Conservation (phyloP, 2,113 vertebrate genomes). For the Megaceryle maxima region DNA sequence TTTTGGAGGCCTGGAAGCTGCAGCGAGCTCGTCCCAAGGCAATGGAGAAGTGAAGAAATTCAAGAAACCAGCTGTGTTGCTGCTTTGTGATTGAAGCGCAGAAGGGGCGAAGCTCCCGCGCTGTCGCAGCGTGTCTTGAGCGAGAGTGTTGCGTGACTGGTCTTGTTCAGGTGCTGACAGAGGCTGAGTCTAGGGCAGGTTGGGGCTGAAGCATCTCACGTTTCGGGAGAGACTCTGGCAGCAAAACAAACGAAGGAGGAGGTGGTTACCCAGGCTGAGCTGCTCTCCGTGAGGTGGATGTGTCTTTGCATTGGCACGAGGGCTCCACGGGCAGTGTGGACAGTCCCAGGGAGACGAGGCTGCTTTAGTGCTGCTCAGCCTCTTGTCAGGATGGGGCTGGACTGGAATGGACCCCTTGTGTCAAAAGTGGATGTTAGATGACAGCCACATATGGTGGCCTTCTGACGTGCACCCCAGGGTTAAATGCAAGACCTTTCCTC, state of each 20-base stretch:
- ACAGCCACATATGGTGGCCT: background rate
- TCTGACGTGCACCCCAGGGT: background rate
- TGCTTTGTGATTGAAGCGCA: fast-evolving
- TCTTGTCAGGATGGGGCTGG: background rate
- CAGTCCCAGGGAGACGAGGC: background rate
- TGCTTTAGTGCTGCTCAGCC: background rate
- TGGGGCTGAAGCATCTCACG: background rate
- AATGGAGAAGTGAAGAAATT: background rate
- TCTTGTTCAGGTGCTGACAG: background rate
- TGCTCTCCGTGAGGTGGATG: background rate
- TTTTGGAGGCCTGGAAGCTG: background rate
- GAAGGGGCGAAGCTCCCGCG: background rate
- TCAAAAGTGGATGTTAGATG: background rate
- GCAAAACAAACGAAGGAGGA: background rate
- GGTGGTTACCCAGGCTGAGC: background rate
- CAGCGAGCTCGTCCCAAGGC: background rate
- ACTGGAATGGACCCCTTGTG: background rate
- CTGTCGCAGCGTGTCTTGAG: background rate
- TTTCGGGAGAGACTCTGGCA: background rate
- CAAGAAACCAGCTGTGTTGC: fast-evolving
- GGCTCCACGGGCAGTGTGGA: fast-evolving
- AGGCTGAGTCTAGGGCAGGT: background rate
- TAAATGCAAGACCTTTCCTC: background rate
- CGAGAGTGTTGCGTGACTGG: fast-evolving
- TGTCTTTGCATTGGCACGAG: background rate